Conservation (phyloP, 2,888 invertebrate genomes). For the Boloria euphrosyne region DNA sequence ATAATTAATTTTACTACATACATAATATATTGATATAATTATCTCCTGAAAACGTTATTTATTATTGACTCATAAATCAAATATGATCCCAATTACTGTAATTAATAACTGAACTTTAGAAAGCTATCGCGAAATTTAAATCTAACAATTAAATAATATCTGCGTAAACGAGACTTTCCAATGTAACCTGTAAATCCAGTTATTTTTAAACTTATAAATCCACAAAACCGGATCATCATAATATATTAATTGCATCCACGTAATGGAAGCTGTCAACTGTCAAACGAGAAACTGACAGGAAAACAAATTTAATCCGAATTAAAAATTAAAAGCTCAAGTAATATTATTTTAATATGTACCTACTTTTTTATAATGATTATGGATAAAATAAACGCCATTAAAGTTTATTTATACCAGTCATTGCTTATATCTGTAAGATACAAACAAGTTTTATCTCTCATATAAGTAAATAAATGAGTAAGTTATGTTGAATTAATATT, state of each 20-base stretch:
- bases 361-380: neutral
- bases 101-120: constrained; percentile 11
- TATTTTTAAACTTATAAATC: constrained; percentile 7
- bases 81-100: neutral
- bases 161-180: constrained; percentile 19
- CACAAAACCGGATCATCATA: constrained; percentile 5
- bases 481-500: too few species aligned
- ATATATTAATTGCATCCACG: constrained; percentile 10
- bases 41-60: too few species aligned
- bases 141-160: constrained; percentile 16
- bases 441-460: too few species aligned
- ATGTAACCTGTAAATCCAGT: constrained; percentile 19
- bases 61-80: too few species aligned
- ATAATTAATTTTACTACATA: too few species aligned
- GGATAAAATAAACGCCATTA: too few species aligned
- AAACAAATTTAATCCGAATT: constrained; percentile 5
- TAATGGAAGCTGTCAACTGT: constrained; percentile 9
- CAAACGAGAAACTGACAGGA: neutral
- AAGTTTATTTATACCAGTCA: too few species aligned
- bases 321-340: neutral
- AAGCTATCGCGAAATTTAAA: constrained; percentile 13
- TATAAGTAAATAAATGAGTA: too few species aligned
- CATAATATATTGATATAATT: too few species aligned
- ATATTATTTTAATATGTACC: neutral
- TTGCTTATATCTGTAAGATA: too few species aligned